A percentile compares a stretch with the other conserved stretches of the same genome.
Conservation (phyloP, 2,113 vertebrate species). For the Triplophysa siluroides region DNA sequence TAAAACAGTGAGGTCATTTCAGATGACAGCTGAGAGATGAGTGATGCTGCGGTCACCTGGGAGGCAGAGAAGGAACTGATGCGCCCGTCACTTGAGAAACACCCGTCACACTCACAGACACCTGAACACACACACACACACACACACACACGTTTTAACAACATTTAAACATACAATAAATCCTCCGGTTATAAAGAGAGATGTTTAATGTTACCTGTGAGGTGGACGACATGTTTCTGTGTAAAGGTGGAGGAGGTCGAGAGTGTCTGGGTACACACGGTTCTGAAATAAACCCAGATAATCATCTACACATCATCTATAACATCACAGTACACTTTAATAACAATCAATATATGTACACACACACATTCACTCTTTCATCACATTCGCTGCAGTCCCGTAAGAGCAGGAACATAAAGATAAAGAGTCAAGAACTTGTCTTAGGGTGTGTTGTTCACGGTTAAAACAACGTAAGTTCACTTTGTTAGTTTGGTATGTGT, state of each 20-base stretch:
- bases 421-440: too few relatives aligned
- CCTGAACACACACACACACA: slow-evolving; percentile 37
- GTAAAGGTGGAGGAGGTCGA: slow-evolving; percentile 15
- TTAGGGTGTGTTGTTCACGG: too few relatives aligned
- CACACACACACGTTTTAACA: not conserved
- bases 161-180: not conserved
- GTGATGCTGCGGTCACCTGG: slow-evolving; percentile 53
- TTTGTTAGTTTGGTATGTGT: too few relatives aligned
- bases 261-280: not conserved
- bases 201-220: slow-evolving; percentile 3
- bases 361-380: too few relatives aligned
- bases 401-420: too few relatives aligned
- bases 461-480: too few relatives aligned
- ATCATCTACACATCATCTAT: not conserved
- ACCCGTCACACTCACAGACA: not conserved
- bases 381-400: too few relatives aligned
- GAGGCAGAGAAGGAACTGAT: slow-evolving; percentile 58
- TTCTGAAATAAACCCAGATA: not conserved
- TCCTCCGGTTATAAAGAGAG: not conserved
- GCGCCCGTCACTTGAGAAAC: slow-evolving; percentile 40
- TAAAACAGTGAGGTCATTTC: not conserved
- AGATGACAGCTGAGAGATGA: not conserved
- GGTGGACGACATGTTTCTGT: not conserved
- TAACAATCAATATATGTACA: too few relatives aligned
- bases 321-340: too few relatives aligned